These are phyloP conservation scores for Gonocerus acuteangulatus DNA, from an alignment of 2,888 invertebrate species.

Conservation along the genomic window DNA sequence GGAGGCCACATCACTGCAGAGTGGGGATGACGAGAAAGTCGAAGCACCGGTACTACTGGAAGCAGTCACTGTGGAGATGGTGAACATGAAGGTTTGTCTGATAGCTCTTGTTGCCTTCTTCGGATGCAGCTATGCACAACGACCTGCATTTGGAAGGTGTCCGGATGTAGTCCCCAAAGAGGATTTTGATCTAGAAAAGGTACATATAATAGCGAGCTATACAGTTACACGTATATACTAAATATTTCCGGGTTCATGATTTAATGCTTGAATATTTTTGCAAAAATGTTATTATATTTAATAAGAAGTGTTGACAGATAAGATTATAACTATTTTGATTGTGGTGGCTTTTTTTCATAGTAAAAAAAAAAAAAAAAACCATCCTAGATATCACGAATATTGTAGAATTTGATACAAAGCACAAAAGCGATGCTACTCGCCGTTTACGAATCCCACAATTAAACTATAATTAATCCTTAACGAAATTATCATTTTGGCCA, in stretches of 20 bases:
- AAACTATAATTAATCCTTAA: too few species aligned
- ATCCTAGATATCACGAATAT: too few species aligned
- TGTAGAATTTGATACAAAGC: too few species aligned
- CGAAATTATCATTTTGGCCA: too few species aligned
- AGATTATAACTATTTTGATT: too few species aligned
- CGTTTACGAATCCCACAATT: too few species aligned
- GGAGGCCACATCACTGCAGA: too few species aligned
- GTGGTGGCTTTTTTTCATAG: too few species aligned
- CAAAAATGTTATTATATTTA: background rate
- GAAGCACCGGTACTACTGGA: background rate
- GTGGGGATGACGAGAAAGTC: slow-evolving; percentile 21
- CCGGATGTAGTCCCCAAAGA: slow-evolving; percentile 30
- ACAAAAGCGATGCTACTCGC: too few species aligned
- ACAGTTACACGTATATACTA: background rate
- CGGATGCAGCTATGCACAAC: slow-evolving; percentile 7
- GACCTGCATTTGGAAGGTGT: slow-evolving; percentile 34
- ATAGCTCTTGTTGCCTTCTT: background rate
- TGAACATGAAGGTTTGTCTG: slow-evolving; percentile 1
- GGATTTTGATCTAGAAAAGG: slow-evolving; percentile 31
- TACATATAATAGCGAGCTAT: too few species aligned
- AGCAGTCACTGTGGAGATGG: slow-evolving; percentile 10
- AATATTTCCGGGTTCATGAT: background rate
- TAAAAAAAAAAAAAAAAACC: too few species aligned
- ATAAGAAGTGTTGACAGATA: too few species aligned
- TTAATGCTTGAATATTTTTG: background rate